Percentiles rank a stretch among this genome's conserved stretches.
phyloP scores from a whole-genome alignment of 2,797 vertebrate species.

The Enteromius viviparus region DNA sequence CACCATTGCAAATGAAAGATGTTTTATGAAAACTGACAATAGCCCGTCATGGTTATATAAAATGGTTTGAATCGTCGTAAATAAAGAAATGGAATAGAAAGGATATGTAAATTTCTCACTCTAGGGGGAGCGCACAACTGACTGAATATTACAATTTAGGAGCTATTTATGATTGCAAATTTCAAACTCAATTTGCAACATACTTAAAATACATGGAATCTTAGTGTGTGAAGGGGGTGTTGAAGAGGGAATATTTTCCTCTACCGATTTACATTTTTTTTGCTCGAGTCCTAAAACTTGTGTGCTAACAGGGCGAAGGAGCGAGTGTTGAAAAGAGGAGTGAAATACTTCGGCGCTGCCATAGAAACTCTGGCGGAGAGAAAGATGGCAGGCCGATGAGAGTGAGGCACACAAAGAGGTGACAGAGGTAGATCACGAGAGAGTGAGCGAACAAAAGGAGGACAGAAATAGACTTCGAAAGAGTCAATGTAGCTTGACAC shows the following conservation, averaged over 20 bases:
- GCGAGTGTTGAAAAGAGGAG: slow-evolving; percentile 28
- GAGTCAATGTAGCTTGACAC: slow-evolving; percentile 58
- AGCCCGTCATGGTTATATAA: slow-evolving; percentile 54
- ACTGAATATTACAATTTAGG: slow-evolving; percentile 32
- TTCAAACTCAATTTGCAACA: slow-evolving; percentile 35
- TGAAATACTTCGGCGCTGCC: slow-evolving; percentile 43
- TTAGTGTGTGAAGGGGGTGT: neutral
- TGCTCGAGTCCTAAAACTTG: slow-evolving; percentile 24
- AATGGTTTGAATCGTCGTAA: slow-evolving; percentile 46
- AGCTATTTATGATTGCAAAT: slow-evolving; percentile 36
- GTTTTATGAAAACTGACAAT: slow-evolving; percentile 72
- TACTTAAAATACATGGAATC: slow-evolving; percentile 26
- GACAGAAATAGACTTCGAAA: slow-evolving; percentile 61
- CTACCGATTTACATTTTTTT: slow-evolving; percentile 33
- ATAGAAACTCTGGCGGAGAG: slow-evolving; percentile 29
- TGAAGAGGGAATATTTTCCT: slow-evolving; percentile 10
- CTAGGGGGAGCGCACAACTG: slow-evolving; percentile 10
- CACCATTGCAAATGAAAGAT: slow-evolving; percentile 66
- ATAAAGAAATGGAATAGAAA: slow-evolving; percentile 41
- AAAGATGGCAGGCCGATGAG: slow-evolving; percentile 58
- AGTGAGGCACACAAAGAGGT: slow-evolving; percentile 57
- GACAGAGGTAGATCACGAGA: slow-evolving; percentile 72
- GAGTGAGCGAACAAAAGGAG: slow-evolving; percentile 69
- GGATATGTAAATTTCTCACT: slow-evolving; percentile 31
- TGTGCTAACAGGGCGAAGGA: slow-evolving; percentile 24